Base-by-base conservation (phyloP, 2,888 invertebrate species). In the Aricia artaxerxes region DNA sequence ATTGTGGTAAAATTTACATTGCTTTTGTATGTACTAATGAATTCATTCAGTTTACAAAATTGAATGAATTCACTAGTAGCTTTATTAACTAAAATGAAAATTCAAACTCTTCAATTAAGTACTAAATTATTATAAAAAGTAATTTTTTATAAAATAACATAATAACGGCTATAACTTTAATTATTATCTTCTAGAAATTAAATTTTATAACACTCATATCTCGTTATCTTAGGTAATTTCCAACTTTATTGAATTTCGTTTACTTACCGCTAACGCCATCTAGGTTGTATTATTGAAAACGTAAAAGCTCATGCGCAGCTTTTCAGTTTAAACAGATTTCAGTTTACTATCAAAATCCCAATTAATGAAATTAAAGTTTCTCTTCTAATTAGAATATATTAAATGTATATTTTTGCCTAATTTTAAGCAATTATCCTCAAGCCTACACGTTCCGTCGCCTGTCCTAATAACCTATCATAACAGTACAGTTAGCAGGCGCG, bases 401-500 rank as follows among this genome's bases (percentile, higher is more conserved):
- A 49, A 9, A 9, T 49, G 49, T 49, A 9, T 49, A 49, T 49
- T 49, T 57, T 57, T 57, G 16, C 57, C 57, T 57, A 57, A 4
- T 57, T 57, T 57, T 31, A 9, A 61, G n/a, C 24, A n/a, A 24
- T 7, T 61, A 11, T 31, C 4, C 1, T 64, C 11, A 64, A 64
- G 31, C 53, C 31, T 4, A 49, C 49, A 49, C 4, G 4, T 44
- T 31, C 16, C 53, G 35, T 35, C 31, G 31, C 7, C 13, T 76
- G 76, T 76, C 79, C 80, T 40, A 77, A 79, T 80, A 80, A 80
- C 80, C 80, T 35, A 57, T 76, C 53, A 78, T 77, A 85, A 82
- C 86, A 85, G 82, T 81, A 82, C 81, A 78, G 81, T 92, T 90
- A 86, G 85, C 84, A 80, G 85, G 85, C 89, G 85, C 91, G 92